phyloP scores from a whole-genome alignment of 1,140 invertebrate genomes.

The Colletes gigas region DNA sequence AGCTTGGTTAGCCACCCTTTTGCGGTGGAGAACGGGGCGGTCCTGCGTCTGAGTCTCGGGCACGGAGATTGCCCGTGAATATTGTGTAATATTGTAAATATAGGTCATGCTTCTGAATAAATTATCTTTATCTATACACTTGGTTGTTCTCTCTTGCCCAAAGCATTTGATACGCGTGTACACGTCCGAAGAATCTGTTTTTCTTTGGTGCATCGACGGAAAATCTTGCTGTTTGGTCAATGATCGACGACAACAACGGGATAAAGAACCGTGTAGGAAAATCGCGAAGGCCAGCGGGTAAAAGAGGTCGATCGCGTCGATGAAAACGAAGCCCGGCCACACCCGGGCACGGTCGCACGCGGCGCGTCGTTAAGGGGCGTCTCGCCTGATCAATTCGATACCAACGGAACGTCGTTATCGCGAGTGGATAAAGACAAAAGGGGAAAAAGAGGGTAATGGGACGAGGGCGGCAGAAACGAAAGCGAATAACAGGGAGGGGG shows the following conservation, averaged over 20 bases:
- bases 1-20: no score
- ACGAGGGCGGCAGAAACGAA: background rate
- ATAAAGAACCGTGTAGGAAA: background rate
- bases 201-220: no score
- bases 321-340: slow-evolving; percentile 25
- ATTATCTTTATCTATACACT: background rate
- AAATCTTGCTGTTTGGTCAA: background rate
- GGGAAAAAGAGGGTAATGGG: slow-evolving; percentile 22
- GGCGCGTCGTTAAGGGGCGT: slow-evolving; percentile 43
- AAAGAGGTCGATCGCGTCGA: slow-evolving; percentile 32
- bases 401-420: slow-evolving; percentile 54
- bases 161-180: no score
- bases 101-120: slow-evolving; percentile 30
- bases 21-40: background rate
- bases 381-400: slow-evolving; percentile 48
- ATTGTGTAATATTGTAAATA: slow-evolving; percentile 38
- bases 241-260: background rate
- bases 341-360: slow-evolving; percentile 16
- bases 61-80: background rate
- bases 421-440: slow-evolving; percentile 46
- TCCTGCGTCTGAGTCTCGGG: background rate
- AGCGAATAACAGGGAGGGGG: slow-evolving; percentile 35
- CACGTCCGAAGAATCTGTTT: no score
- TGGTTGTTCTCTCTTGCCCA: no score
- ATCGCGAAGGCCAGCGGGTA: background rate